These are phyloP conservation scores for Decapterus maruadsi DNA, from an alignment of 2,797 vertebrate genomes.

Conservation along the genomic window DNA sequence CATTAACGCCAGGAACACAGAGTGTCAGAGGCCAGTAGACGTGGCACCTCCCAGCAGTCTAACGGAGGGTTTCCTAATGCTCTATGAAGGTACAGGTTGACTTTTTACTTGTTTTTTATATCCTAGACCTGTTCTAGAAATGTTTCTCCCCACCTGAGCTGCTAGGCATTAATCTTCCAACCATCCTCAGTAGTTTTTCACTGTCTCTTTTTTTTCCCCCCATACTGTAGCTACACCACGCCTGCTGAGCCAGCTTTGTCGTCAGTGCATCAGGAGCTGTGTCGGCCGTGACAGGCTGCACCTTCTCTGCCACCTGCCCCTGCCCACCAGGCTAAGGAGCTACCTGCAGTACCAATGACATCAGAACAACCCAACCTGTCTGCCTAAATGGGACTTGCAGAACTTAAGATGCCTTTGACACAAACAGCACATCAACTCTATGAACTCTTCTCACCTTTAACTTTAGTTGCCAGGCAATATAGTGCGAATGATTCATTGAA, in stretches of 20 bases:
- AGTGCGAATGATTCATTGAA: conserved; percentile 29
- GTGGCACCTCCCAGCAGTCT: conserved; percentile 90
- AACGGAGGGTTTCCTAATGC: conserved; percentile 90
- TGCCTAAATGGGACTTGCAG: conserved; percentile 25
- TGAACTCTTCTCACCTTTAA: conserved; percentile 34
- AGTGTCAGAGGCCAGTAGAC: conserved; percentile 91
- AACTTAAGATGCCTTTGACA: conserved; percentile 20
- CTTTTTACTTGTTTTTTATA: neutral
- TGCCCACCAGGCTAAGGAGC: conserved; percentile 90
- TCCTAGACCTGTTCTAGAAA: too few species aligned
- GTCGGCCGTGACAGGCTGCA: conserved; percentile 90
- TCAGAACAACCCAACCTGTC: neutral
- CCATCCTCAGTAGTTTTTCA: neutral
- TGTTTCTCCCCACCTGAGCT: neutral
- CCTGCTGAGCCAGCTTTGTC: conserved; percentile 92
- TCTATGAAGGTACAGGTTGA: conserved; percentile 89
- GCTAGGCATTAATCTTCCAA: neutral
- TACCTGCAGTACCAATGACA: conserved; percentile 93
- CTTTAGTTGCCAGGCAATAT: conserved; percentile 26
- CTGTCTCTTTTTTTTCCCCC: conserved; percentile 32
- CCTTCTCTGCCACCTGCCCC: conserved; percentile 90
- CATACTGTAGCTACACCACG: conserved; percentile 91
- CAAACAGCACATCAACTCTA: conserved; percentile 18
- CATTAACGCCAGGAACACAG: conserved; percentile 91
- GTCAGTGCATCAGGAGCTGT: conserved; percentile 90